A percentile compares a stretch with the other conserved stretches of the same genome.
Evolutionary conservation across 2,797 vertebrate species (phyloP).

Genomic region (Pristis pectinata): DNA sequence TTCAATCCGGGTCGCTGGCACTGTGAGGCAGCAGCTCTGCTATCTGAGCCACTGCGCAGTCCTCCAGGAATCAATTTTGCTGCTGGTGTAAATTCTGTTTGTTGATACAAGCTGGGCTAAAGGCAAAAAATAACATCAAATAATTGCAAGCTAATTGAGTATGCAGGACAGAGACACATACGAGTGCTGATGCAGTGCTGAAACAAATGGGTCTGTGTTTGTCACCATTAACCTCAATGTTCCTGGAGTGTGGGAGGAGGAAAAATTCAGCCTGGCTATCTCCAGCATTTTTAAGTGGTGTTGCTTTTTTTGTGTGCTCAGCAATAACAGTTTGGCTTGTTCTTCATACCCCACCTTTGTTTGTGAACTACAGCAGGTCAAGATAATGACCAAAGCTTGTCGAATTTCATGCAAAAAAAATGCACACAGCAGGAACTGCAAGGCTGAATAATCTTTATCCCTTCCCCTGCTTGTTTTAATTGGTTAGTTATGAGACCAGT

Average conservation of each 20-base stretch:
- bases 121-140: background rate
- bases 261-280: background rate
- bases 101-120: background rate
- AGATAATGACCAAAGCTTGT: background rate
- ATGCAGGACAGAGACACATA: background rate
- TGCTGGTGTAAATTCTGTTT: background rate
- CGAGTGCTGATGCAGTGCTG: background rate
- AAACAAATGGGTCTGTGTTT: background rate
- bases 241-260: background rate
- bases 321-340: background rate
- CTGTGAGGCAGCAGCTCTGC: too few relatives aligned
- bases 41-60: too few relatives aligned
- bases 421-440: slow-evolving; percentile 52
- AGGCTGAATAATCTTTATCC: slow-evolving; percentile 54
- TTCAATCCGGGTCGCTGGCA: too few relatives aligned
- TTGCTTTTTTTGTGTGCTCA: background rate
- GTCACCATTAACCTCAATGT: background rate
- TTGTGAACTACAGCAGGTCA: background rate
- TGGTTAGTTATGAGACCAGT: slow-evolving; percentile 62
- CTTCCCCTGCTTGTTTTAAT: slow-evolving; percentile 58
- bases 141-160: background rate
- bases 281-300: background rate
- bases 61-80: background rate
- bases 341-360: background rate
- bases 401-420: slow-evolving; percentile 49